phyloP scores from a whole-genome alignment of 2,113 vertebrate genomes.

The Ovis canadensis region DNA sequence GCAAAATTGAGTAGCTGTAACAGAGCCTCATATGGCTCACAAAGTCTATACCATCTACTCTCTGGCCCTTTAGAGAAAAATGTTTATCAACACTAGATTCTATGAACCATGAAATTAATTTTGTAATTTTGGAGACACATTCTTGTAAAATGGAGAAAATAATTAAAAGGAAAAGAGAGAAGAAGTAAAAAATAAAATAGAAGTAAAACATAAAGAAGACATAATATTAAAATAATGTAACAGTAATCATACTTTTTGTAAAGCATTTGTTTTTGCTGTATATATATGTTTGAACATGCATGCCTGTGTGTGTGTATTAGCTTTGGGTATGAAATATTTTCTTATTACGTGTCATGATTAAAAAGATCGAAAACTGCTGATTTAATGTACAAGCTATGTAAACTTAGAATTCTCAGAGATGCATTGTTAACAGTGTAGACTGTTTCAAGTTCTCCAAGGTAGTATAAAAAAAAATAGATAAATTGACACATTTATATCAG shows the following conservation, averaged over 20 bases:
- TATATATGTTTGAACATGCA: neutral
- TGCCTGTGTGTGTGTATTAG: neutral
- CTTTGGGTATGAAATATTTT: neutral
- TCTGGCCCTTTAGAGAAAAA: neutral
- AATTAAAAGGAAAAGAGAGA: neutral
- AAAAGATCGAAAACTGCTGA: neutral
- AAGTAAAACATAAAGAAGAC: neutral
- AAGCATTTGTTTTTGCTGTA: neutral
- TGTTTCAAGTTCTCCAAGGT: neutral
- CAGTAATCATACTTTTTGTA: neutral
- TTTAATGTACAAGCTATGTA: neutral
- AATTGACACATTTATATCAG: conserved; percentile 23
- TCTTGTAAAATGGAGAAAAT: neutral
- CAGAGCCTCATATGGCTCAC: neutral
- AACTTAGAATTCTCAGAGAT: neutral
- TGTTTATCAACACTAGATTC: neutral
- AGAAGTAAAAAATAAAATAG: neutral
- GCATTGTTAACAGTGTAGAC: neutral
- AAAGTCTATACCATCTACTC: neutral
- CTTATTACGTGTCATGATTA: neutral
- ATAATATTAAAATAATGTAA: neutral
- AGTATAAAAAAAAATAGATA: conserved; percentile 20
- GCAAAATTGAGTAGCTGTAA: neutral
- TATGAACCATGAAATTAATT: neutral
- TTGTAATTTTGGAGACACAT: neutral